Base-by-base conservation (phyloP, 1,140 invertebrate species). In the Neodiprion virginianus region DNA sequence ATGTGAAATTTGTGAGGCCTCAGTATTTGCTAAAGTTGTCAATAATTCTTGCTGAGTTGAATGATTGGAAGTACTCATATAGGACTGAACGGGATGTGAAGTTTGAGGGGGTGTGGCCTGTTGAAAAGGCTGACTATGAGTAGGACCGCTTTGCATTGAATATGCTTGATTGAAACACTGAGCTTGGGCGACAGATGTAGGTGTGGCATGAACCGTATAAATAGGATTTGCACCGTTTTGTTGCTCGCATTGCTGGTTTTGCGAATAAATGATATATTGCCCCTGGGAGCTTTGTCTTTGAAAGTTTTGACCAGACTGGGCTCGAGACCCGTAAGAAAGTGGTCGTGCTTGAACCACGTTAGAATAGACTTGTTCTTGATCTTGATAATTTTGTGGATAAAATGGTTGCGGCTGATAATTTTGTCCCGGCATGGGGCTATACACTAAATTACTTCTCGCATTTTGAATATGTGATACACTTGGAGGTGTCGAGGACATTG, bases 351-450 rank as follows among this genome's bases (percentile, higher is more conserved):
- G 79, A 79, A 72, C 74, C 48, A 82, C 76, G 73, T 88, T 88
- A 9, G 86, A 86, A 66, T 87, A 87, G 14, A 87, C 85, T 71
- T 84, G 84, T 47, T 86, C 84, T 11, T 86, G 85, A 40, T 81
- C 79, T 23, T 80, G 79, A 74, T 85, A 84, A 72, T 84, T 86
- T 12, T 84, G 84, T 4, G 72, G 79, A 72, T 83, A 81, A 48
- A 82, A 76, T 7, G 84, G 69, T 12, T 83, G 84, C 7, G 79
- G 69, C 7, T 82, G 82, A 47, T 80, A 74, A 50, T 71, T 79
- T 72, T 81, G 84, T 47, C 68, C 73, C 5, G 80, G 75, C 40
- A 81, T 74, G 7, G 82, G 76, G 50, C 76, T 78, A 70, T 79
- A 80, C 11, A 83, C 79, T 14, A 80, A 49, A 48, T 74, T 79